Percentiles rank a stretch among this genome's conserved stretches.
Conservation (phyloP, 2,797 vertebrate genomes). For the Lateolabrax maculatus region DNA sequence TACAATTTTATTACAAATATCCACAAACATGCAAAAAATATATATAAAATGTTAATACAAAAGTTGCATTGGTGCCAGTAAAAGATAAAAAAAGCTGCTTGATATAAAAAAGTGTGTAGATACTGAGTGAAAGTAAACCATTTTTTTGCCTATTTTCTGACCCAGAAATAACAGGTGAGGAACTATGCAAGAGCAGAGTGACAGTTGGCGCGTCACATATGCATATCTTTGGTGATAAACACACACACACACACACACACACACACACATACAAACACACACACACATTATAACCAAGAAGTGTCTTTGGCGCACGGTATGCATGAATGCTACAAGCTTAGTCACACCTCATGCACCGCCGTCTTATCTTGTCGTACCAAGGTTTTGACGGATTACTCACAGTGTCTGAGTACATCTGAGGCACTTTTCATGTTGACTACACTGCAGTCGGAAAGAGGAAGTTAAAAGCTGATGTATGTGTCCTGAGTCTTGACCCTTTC, state of each 20-base stretch:
- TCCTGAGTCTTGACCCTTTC: constrained; percentile 73
- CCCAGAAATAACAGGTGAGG: constrained; percentile 64
- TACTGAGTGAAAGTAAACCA: constrained; percentile 44
- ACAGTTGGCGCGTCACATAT: constrained; percentile 54
- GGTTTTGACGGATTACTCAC: constrained; percentile 71
- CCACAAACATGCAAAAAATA: constrained; percentile 79
- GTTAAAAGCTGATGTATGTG: constrained; percentile 53
- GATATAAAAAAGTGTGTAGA: constrained; percentile 54
- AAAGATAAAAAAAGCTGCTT: constrained; percentile 54
- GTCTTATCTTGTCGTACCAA: constrained; percentile 69
- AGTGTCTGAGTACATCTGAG: constrained; percentile 65
- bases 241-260: constrained; percentile 42
- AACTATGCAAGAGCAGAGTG: constrained; percentile 56
- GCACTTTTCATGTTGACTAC: constrained; percentile 74
- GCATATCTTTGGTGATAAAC: constrained; percentile 63
- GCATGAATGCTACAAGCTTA: constrained; percentile 71
- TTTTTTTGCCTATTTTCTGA: constrained; percentile 33
- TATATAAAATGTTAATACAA: constrained; percentile 73
- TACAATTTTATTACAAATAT: constrained; percentile 88
- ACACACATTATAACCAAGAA: constrained; percentile 52
- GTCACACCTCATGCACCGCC: constrained; percentile 75
- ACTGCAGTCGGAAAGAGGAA: constrained; percentile 75
- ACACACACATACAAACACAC: constrained; percentile 25
- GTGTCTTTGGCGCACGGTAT: constrained; percentile 51
- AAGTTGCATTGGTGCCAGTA: constrained; percentile 62